Evolutionary conservation across 2,888 invertebrate species (phyloP).

Genomic region (Meloe dianella): DNA sequence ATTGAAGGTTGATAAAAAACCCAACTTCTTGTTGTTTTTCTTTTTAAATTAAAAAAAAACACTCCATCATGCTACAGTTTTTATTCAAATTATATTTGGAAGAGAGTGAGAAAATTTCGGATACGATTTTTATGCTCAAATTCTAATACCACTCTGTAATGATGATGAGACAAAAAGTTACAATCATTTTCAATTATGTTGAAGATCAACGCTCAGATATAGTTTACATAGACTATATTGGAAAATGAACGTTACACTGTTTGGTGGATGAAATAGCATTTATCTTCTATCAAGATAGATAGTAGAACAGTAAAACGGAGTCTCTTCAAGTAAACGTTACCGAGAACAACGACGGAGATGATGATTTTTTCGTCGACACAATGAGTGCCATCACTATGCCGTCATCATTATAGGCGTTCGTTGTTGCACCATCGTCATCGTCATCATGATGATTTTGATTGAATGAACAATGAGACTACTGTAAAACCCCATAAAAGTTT

Average conservation of each 20-base stretch:
- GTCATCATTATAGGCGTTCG: neutral
- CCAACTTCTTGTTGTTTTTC: too few relatives aligned
- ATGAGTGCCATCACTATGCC: neutral
- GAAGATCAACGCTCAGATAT: neutral
- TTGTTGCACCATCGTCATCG: constrained; percentile 13
- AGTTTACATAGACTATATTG: neutral
- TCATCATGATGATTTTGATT: constrained; percentile 22
- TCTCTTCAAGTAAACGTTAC: neutral
- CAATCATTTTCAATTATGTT: neutral
- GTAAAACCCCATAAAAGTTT: constrained; percentile 44
- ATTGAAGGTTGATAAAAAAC: too few relatives aligned
- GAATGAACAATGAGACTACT: constrained; percentile 30
- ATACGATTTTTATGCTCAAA: too few relatives aligned
- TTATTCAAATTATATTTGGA: too few relatives aligned
- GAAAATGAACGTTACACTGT: constrained; percentile 30
- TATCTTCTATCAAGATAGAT: constrained; percentile 36
- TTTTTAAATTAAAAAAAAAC: too few relatives aligned
- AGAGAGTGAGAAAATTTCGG: too few relatives aligned
- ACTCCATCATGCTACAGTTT: too few relatives aligned
- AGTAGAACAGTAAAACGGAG: neutral
- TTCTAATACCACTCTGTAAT: too few relatives aligned
- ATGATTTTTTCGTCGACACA: neutral
- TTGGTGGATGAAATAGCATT: constrained; percentile 37
- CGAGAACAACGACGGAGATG: neutral
- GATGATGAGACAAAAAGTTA: too few relatives aligned